Evolutionary conservation across 1,140 invertebrate species (phyloP), one percentile per base, ranked within the genome.

Genomic region (Drosophila sturtevanti): DNA sequence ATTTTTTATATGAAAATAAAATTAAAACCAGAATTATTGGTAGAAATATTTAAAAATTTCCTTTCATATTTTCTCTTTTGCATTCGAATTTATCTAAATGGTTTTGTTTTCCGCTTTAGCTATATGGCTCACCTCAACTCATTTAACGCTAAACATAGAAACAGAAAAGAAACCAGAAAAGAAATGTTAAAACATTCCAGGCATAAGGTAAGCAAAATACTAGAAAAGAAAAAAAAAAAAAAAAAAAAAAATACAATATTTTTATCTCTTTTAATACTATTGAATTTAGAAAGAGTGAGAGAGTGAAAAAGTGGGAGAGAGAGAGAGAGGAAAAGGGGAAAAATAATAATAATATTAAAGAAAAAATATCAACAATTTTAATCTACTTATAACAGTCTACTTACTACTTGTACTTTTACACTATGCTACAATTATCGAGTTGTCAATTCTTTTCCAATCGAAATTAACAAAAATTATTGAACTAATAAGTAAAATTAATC

Each of bases 61-160:
- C 7, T 14, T 10, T 18, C 14, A 7, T 44, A 16, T 18, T 16
- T 18, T 44, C n/a, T 44, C n/a, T 44, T 41, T 48, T 21, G 41
- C 41, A 48, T 48, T 48, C 21, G n/a, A 48, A 48, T 21, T 48
- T 48, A 21, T 21, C 41, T 48, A 21, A 48, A 48, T 18, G n/a
- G 7, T 48, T 48, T 31, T 21, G 41, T 18, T 48, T 48, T 48
- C 41, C 18, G 41, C 41, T 48, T 48, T 48, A 48, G 41, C 41
- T 48, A 21, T 21, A 48, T 48, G 41, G 41, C 41, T 21, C 41
- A 48, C 41, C 41, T 48, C 41, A 48, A 48, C 41, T 48, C 41
- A 48, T 48, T 48, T 48, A 48, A 21, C 41, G 41, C 41, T 48
- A 48, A 48, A 21, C 41, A 48, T 21, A 48, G 21, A 48, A 18